Evolutionary conservation across 2,888 invertebrate species (phyloP), one percentile per base, ranked within the genome.

Genomic region (Sisyra terminalis): DNA sequence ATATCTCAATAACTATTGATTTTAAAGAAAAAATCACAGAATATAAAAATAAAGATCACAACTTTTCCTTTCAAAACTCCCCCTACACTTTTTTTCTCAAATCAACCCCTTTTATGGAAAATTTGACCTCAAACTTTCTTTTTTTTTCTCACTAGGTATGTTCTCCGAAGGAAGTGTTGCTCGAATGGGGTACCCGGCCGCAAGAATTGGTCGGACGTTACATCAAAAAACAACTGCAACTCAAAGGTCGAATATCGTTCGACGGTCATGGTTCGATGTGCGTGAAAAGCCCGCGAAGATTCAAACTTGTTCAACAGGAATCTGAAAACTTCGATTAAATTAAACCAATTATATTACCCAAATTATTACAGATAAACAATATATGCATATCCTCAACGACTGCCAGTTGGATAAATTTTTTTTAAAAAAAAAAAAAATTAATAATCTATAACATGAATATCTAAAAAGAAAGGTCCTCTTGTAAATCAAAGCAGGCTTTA

Each of bases 51-150:
- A n/a, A n/a, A 29, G 17, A 13, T 29, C 9, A n/a, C 16, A 14
- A 6, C n/a, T 29, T 14, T 6, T n/a, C 40, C 29, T 2, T 13
- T n/a, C 10, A 2, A 2, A 30, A n/a, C 2, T 11, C 30, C 30
- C 30, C 30, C 30, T 11, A 10, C 30, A 9, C 10, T 29, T 9
- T 9, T 29, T 29, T 29, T 9, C 93, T 0, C 63, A 97, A 29
- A 67, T 97, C 41, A 90, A 97, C 64, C 73, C 97, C 48, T 73
- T 96, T 34, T 82, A 89, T 57, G 89, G 90, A 16, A 97, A 97
- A 65, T 93, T 94, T 76, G 86, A 92, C 61, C 32, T 13, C 3
- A 32, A 5, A 32, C 9, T 39, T 11, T 7, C 13, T 15, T 39
- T 62, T 10, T 57, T 53, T 13, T n/a, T n/a, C n/a, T n/a, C n/a